These are phyloP conservation scores for Cheilosia urbana DNA, from an alignment of 2,888 invertebrate genomes.

Conservation along the genomic window DNA sequence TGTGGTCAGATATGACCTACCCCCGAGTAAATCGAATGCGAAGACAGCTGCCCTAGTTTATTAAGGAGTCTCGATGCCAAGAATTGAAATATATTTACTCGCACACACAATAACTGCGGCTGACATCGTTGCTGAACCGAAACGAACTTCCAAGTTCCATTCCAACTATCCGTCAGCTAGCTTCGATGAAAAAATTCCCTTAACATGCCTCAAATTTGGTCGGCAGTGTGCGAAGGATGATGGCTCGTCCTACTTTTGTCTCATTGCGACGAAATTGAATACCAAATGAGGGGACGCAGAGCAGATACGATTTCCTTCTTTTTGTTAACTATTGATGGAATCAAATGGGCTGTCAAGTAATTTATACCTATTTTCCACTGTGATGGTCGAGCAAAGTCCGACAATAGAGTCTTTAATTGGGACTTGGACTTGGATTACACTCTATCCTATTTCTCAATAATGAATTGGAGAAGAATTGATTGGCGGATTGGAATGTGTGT, in stretches of 20 bases:
- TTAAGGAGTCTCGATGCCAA: too few species aligned
- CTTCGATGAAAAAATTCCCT: constrained; percentile 15
- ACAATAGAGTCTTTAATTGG: constrained; percentile 52
- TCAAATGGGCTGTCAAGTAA: constrained; percentile 56
- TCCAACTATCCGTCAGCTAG: constrained; percentile 23
- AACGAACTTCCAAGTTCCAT: too few species aligned
- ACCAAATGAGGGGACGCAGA: constrained; percentile 17
- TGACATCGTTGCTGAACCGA: constrained; percentile 12
- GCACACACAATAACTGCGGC: not conserved
- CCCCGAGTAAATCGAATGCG: constrained; percentile 14
- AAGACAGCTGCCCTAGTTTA: not conserved
- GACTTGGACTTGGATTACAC: constrained; percentile 6
- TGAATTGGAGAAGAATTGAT: constrained; percentile 16
- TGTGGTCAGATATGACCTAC: not conserved
- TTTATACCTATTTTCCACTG: constrained; percentile 25
- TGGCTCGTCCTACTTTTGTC: not conserved
- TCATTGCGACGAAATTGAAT: constrained; percentile 29
- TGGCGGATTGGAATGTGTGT: constrained; percentile 10
- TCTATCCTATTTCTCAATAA: constrained; percentile 14
- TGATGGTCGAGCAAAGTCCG: not conserved
- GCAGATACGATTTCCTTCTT: constrained; percentile 19
- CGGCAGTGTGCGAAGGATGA: not conserved
- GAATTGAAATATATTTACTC: not conserved
- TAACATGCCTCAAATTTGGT: not conserved
- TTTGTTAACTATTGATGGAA: constrained; percentile 56